Evolutionary conservation across 2,797 vertebrate genomes (phyloP).

Genomic region (Urosaurus nigricauda): DNA sequence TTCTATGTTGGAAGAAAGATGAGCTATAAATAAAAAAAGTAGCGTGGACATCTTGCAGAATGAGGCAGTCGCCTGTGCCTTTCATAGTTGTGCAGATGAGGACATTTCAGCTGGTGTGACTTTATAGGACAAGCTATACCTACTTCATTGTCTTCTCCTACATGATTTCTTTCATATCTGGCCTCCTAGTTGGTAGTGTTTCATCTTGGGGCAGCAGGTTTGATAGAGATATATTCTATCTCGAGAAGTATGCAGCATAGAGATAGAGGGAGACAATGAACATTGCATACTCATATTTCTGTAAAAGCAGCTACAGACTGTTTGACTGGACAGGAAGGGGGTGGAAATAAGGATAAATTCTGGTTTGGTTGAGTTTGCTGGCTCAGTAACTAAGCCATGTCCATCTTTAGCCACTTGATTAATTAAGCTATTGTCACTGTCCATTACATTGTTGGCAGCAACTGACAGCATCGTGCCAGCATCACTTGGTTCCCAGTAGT

Average conservation of each 20-base stretch:
- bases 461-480: constrained; percentile 15
- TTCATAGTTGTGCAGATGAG: neutral
- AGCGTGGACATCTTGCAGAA: neutral
- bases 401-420: constrained; percentile 47
- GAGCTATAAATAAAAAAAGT: too few relatives aligned
- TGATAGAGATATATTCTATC: neutral
- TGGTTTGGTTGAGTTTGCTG: constrained; percentile 39
- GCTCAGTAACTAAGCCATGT: constrained; percentile 62
- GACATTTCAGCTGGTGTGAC: neutral
- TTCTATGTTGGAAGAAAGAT: too few relatives aligned
- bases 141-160: neutral
- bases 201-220: neutral
- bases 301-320: neutral
- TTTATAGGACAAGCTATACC: neutral
- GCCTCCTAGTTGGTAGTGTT: neutral
- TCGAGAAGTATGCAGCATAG: neutral
- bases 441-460: constrained; percentile 48
- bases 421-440: constrained; percentile 62
- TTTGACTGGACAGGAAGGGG: neutral
- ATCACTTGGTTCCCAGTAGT: neutral
- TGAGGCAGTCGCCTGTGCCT: neutral
- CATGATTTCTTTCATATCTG: neutral
- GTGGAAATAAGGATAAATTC: neutral
- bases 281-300: neutral
- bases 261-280: neutral